Conservation (phyloP, 2,797 vertebrate species). For the Thalassophryne amazonica region DNA sequence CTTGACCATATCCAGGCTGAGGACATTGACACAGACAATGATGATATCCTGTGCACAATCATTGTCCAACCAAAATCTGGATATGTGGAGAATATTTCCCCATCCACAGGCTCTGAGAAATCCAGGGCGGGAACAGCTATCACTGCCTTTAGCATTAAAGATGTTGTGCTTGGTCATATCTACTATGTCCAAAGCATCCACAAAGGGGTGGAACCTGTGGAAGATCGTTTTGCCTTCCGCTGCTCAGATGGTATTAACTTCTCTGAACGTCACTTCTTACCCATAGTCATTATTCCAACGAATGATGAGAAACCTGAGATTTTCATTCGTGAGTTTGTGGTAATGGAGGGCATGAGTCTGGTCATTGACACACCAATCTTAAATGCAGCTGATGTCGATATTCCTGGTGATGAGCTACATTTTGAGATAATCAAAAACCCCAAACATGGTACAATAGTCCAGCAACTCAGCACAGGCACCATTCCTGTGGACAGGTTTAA, state of each 20-base stretch:
- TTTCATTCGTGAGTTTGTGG: constrained; percentile 82
- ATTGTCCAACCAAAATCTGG: constrained; percentile 84
- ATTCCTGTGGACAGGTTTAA: constrained; percentile 75
- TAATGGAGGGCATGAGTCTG: constrained; percentile 90
- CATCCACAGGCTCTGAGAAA: constrained; percentile 83
- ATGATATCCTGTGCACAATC: constrained; percentile 85
- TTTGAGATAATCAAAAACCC: constrained; percentile 85
- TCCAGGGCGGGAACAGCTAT: constrained; percentile 82
- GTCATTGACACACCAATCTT: constrained; percentile 85
- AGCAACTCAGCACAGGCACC: constrained; percentile 81
- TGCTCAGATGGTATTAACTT: constrained; percentile 88
- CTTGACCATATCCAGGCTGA: constrained; percentile 79
- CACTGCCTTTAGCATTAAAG: constrained; percentile 85
- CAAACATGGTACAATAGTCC: constrained; percentile 80
- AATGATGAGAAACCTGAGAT: constrained; percentile 88
- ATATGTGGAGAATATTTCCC: constrained; percentile 88
- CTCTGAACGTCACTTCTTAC: constrained; percentile 84
- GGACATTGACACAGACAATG: constrained; percentile 83
- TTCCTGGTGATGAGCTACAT: constrained; percentile 79
- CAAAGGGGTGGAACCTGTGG: constrained; percentile 83
- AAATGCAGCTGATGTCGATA: constrained; percentile 81
- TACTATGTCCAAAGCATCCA: constrained; percentile 91
- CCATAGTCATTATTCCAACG: constrained; percentile 82
- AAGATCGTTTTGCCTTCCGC: constrained; percentile 85
- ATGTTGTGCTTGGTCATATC: constrained; percentile 75